Base-by-base conservation (phyloP, 2,888 invertebrate species). In the Schizotus pectinicornis region DNA sequence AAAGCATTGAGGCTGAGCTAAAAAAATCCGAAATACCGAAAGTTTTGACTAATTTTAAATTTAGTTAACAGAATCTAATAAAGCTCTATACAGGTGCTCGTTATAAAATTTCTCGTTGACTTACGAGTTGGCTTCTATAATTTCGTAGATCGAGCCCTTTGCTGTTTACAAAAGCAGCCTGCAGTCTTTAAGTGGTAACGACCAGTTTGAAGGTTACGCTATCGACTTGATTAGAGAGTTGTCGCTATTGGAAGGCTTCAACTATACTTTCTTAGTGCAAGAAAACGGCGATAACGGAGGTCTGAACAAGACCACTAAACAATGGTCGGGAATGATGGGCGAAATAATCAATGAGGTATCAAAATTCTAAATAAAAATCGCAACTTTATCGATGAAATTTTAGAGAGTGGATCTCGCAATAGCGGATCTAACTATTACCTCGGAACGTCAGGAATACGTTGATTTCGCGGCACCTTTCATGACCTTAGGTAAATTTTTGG, bases 401-500 rank as follows among this genome's bases (percentile, higher is more conserved):
- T 69, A 95, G 95, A 86, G 86, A 74, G 94, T 90, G 9, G 92
- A 96, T 81, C 86, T 98, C 75, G 96, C 94, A 0, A 94, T 98
- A 50, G 95, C 95, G 1, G 96, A 97, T 77, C 83, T 98, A 67
- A 91, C 92, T 2, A 91, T 92, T 70, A 96, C 96, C 7, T 89
- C 94, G 37, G 88, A 90, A 62, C 84, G 98, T 33, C 93, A 94
- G 76, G 87, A 85, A 73, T 93, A 88, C 22, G 95, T 95, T 0
- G 96, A 97, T 79, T 98, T 98, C 73, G 95, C 96, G 0, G 93
- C 92, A 77, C 96, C 97, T 0, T 98, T 96, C 75, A 94, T 98
- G 92, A 95, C 92, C 79, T 83, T 98, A 22, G 22, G 22, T 22
- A 22, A 22, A 22, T 22, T 22, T 22, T 22, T 3, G 3, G 2